A percentile compares a stretch with the other conserved stretches of the same genome.
These are phyloP conservation scores for Notoglanidium macrostoma DNA, from an alignment of 2,797 vertebrate genomes.

Conservation along the genomic window DNA sequence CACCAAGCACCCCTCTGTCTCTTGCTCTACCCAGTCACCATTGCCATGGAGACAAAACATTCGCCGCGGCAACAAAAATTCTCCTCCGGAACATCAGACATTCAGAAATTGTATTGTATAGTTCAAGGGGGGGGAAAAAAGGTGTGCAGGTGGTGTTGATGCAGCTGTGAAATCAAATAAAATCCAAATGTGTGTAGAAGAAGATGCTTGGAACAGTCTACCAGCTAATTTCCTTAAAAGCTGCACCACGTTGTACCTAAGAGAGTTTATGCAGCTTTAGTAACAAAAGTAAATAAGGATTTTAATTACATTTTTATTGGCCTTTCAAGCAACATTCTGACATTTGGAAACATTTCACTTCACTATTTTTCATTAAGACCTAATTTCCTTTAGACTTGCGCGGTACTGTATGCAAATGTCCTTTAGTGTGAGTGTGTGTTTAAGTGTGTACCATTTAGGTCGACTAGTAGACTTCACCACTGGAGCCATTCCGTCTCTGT, in stretches of 20 bases:
- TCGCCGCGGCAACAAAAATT: conserved; percentile 38
- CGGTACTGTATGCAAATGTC: background rate
- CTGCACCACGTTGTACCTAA: background rate
- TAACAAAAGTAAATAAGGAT: background rate
- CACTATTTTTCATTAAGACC: background rate
- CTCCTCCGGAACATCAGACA: conserved; percentile 45
- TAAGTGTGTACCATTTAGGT: conserved; percentile 85
- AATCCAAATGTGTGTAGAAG: background rate
- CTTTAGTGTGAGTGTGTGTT: conserved; percentile 4
- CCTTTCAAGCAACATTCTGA: background rate
- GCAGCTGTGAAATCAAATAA: background rate
- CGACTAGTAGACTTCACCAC: conserved; percentile 96
- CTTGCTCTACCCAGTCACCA: conserved; percentile 39
- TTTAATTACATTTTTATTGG: background rate
- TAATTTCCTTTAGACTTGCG: background rate
- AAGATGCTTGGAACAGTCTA: background rate
- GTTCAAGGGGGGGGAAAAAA: background rate
- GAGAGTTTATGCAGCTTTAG: background rate
- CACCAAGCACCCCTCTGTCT: conserved; percentile 47
- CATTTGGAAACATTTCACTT: background rate
- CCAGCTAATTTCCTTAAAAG: background rate
- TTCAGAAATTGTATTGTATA: conserved; percentile 26
- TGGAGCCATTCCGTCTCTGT: conserved; percentile 96
- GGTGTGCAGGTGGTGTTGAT: background rate
- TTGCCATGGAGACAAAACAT: conserved; percentile 57